Conservation (phyloP, 2,797 vertebrate genomes). For the Crocodylus rhombifer region DNA sequence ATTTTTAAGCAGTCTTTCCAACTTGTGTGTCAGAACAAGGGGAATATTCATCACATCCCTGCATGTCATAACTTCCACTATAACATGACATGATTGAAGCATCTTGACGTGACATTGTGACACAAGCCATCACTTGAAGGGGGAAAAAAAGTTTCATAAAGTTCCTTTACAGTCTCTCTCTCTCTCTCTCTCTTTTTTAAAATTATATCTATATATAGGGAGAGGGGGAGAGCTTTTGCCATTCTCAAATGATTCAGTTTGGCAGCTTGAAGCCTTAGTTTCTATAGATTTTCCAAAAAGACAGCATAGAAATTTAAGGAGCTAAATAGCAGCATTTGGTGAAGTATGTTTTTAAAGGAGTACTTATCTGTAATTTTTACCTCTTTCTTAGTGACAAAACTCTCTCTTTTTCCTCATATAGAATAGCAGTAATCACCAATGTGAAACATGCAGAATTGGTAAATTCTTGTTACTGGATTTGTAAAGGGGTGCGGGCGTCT, state of each 20-base stretch:
- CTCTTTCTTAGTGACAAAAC: not conserved
- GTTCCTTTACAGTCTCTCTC: not conserved
- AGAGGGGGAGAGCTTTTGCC: not conserved
- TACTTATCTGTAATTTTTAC: not conserved
- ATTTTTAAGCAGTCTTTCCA: not conserved
- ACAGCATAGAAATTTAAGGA: not conserved
- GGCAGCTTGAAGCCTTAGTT: not conserved
- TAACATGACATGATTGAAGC: not conserved
- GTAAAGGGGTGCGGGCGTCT: not conserved
- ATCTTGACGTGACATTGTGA: not conserved
- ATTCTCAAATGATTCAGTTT: not conserved
- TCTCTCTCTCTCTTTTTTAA: not conserved
- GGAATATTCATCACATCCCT: not conserved
- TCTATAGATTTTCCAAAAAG: not conserved
- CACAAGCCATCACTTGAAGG: not conserved
- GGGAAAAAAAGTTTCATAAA: not conserved
- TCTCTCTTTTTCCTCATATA: not conserved
- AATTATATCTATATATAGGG: accelerated
- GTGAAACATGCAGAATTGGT: not conserved
- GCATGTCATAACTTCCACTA: not conserved
- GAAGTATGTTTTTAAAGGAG: not conserved
- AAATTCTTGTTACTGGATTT: not conserved
- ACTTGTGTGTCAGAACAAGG: not conserved
- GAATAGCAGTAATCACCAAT: not conserved
- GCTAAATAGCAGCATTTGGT: not conserved